These are phyloP conservation scores for Acrobasis suavella DNA, from an alignment of 2,888 invertebrate genomes.

Conservation along the genomic window DNA sequence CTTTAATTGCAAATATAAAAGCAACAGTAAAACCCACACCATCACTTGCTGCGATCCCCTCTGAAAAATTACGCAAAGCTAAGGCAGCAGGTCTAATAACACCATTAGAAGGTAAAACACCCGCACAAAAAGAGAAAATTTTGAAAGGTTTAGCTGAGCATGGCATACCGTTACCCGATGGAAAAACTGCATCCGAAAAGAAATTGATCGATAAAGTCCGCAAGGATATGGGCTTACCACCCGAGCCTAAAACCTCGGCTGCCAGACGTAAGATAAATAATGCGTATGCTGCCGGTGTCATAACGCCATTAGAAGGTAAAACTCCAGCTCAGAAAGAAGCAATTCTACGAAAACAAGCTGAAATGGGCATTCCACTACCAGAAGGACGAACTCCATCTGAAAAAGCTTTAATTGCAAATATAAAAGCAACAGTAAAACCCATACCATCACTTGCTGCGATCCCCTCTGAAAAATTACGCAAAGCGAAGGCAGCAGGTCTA, in stretches of 20 bases:
- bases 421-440: constrained; percentile 27
- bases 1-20: constrained; percentile 33
- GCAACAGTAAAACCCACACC: constrained; percentile 19
- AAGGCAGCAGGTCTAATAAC: constrained; percentile 41
- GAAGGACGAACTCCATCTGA: constrained; percentile 38
- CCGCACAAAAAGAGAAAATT: constrained; percentile 39
- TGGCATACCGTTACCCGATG: constrained; percentile 37
- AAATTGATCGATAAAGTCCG: constrained; percentile 31
- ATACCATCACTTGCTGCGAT: too few relatives aligned
- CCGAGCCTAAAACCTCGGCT: constrained; percentile 39
- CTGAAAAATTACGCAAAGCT: constrained; percentile 36
- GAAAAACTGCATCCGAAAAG: constrained; percentile 33
- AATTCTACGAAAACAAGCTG: constrained; percentile 32
- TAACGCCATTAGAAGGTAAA: constrained; percentile 40
- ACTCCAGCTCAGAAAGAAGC: constrained; percentile 33
- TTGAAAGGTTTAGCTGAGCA: constrained; percentile 31
- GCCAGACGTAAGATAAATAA: constrained; percentile 34
- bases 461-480: too few relatives aligned
- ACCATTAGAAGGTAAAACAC: constrained; percentile 38
- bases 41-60: constrained; percentile 28
- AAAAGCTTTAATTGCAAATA: constrained; percentile 35
- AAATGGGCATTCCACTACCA: constrained; percentile 35
- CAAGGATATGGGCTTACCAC: constrained; percentile 39
- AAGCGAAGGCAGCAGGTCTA: too few relatives aligned
- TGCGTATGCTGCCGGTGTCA: constrained; percentile 36